These are phyloP conservation scores for Drosophila setifemur DNA, from an alignment of 1,140 invertebrate genomes.

Conservation along the genomic window DNA sequence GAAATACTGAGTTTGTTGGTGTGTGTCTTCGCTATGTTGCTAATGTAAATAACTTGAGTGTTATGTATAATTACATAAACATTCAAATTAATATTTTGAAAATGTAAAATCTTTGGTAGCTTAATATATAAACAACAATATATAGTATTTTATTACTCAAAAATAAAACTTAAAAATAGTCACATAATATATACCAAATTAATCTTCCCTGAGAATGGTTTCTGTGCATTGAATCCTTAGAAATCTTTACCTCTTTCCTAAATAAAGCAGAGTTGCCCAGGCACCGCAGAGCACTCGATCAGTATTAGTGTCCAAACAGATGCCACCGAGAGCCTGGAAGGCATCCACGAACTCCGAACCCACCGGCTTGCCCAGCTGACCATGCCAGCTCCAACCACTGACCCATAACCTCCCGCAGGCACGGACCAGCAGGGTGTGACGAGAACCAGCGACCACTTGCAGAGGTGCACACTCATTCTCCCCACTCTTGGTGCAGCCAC, in stretches of 20 bases:
- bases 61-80: no score
- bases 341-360: slow-evolving; percentile 44
- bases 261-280: slow-evolving; percentile 59
- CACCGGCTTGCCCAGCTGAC: slow-evolving; percentile 85
- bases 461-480: slow-evolving; percentile 81
- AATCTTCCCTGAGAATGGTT: no score
- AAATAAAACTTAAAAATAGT: background rate
- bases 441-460: slow-evolving; percentile 87
- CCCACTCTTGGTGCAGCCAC: slow-evolving; percentile 81
- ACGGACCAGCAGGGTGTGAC: slow-evolving; percentile 86
- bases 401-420: slow-evolving; percentile 87
- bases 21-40: background rate
- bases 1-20: background rate
- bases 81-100: background rate
- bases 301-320: background rate
- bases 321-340: slow-evolving; percentile 36
- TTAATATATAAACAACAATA: background rate
- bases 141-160: background rate
- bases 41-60: background rate
- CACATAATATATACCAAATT: no score
- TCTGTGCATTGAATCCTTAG: no score
- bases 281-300: slow-evolving; percentile 58
- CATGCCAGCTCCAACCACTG: slow-evolving; percentile 89
- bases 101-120: background rate
- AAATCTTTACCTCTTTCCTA: background rate